Base-by-base conservation (phyloP, 2,797 vertebrate species). In the Cottoperca gobio region DNA sequence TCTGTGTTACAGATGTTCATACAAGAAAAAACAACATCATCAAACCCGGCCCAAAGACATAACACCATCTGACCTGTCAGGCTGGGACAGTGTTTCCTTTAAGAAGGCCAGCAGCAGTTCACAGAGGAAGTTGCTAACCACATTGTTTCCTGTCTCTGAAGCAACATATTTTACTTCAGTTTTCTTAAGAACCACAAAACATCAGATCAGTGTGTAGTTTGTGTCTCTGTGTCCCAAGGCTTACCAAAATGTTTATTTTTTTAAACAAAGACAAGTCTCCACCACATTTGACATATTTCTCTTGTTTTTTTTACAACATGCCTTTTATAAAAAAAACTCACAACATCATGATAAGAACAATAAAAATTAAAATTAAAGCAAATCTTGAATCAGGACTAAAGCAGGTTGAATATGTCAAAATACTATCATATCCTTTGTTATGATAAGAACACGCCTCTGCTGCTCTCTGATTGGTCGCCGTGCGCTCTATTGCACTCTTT, bases 371-470 rank as follows among this genome's bases (percentile, higher is more conserved):
- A 33, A 1, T 33, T 8, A 1, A 9, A 59, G 33, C 2, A 37
- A 4, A 26, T 2, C 17, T 31, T 48, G 0, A 19, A 2, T 35
- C 2, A 43, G 37, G 0, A 13, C 8, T 9, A 11, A 33, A 63
- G 73, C 71, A 79, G 66, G 33, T 73, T 79, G 8, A 63, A 74
- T 24, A 4, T 75, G 57, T 70, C 46, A 73, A 40, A 81, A 63
- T 4, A 10, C 13, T 14, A 3, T 6, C 11, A n/a, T 0, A 3
- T 72, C 73, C 82, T 86, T 92, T 90, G 84, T 90, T 83, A 49
- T 0, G n/a, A 67, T 3, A 39, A 45, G 46, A 3, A 13, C 57
- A 73, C 82, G 63, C 80, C 86, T 65, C 14, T 6, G 8, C 54
- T 60, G 26, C 33, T 55, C 50, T 50, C 21, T 73, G 75, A 73